Conservation (phyloP, 2,888 invertebrate genomes). For the Polymixis flavicincta region DNA sequence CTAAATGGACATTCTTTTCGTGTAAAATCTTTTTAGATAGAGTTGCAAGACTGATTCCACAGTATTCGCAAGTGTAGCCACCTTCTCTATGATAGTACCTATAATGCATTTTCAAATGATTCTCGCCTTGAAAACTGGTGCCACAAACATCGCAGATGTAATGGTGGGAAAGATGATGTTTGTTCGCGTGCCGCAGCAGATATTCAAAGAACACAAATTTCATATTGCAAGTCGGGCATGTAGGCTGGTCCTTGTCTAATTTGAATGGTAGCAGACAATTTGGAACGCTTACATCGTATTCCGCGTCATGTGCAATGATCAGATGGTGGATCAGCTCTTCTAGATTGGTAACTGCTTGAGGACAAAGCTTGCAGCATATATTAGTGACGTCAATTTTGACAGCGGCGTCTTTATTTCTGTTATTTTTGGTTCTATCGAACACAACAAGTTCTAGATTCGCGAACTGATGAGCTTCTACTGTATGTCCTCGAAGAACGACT, state of each 20-base stretch:
- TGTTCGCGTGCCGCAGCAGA: slow-evolving; percentile 84
- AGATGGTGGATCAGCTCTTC: slow-evolving; percentile 86
- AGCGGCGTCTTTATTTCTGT: slow-evolving; percentile 86
- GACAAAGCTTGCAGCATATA: slow-evolving; percentile 82
- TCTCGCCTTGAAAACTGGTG: slow-evolving; percentile 87
- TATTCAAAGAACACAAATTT: slow-evolving; percentile 88
- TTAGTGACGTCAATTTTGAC: slow-evolving; percentile 86
- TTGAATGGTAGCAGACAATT: slow-evolving; percentile 86
- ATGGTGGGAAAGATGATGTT: slow-evolving; percentile 85
- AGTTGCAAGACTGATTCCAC: slow-evolving; percentile 87
- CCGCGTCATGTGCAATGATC: slow-evolving; percentile 86
- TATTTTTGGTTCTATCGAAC: slow-evolving; percentile 84
- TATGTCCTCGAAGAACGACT: slow-evolving; percentile 78
- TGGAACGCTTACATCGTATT: slow-evolving; percentile 84
- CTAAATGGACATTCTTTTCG: slow-evolving; percentile 85
- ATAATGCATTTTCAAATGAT: slow-evolving; percentile 87
- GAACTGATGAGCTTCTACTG: slow-evolving; percentile 76
- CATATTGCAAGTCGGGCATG: slow-evolving; percentile 84
- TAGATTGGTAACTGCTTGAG: slow-evolving; percentile 75
- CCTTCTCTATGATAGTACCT: slow-evolving; percentile 87
- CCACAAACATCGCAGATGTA: slow-evolving; percentile 88
- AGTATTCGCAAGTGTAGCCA: slow-evolving; percentile 85
- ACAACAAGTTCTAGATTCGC: slow-evolving; percentile 84
- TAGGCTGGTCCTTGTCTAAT: slow-evolving; percentile 82
- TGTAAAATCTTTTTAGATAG: slow-evolving; percentile 86